Base-by-base conservation (phyloP, 2,888 invertebrate genomes). In the Nasonovia ribisnigri region DNA sequence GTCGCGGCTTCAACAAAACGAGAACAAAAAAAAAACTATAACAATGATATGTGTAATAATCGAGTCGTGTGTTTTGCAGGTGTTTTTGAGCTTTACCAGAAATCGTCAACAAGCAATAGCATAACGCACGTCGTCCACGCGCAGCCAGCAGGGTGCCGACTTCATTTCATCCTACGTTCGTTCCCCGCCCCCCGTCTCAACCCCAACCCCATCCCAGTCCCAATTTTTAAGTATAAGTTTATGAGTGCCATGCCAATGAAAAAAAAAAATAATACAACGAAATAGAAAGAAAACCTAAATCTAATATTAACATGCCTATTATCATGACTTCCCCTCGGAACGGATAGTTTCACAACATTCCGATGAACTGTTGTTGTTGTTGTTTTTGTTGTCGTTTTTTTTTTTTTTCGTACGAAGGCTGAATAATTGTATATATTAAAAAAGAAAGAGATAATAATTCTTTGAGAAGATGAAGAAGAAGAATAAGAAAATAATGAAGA, bases 401-500 rank as follows among this genome's bases (percentile, higher is more conserved):
- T 77, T 60, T 90, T 86, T 86, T 90, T 84, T 46, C 54, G 48
- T 86, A 90, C 42, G 90, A 93, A 93, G 93, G 93, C 93, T 93
- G 93, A 93, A 86, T 93, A 93, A 92, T n/a, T 93, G 90, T 93
- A 93, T 89, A 93, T 84, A 90, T 67, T 67, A 67, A 67, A n/a
- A 67, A n/a, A 67, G 67, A 67, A 67, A n/a, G 67, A 67, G 16
- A 57, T 57, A 57, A n/a, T n/a, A 67, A n/a, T 67, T 67, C n/a
- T 26, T n/a, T 54, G 60, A n/a, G 16, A 91, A 54, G 43, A 91
- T 54, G 77, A 48, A 26, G 48, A 42, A 2, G 29, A 60, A 29
- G 11, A n/a, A 60, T 11, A n/a, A 90, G 36, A 88, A 42, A 26
- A 67, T 16, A 6, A 84, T 42, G 3, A 88, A 88, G 60, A 89